Evolutionary conservation across 2,888 invertebrate species (phyloP).

Genomic region (Teleiodes luculella): DNA sequence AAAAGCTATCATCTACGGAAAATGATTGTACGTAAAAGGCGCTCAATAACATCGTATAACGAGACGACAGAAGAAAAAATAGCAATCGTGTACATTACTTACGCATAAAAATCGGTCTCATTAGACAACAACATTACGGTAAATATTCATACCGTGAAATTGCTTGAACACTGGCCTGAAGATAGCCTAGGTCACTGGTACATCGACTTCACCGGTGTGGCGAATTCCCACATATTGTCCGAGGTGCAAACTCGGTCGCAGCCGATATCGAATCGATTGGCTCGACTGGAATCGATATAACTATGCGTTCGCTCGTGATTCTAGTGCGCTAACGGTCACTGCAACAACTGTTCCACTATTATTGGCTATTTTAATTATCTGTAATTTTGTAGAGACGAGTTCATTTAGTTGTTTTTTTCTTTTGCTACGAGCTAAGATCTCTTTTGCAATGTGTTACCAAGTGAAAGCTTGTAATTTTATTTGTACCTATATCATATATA

Average conservation of each 20-base stretch:
- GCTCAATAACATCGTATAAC: no score
- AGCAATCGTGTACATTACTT: no score
- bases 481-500: no score
- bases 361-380: not conserved
- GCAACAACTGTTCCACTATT: not conserved
- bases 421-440: not conserved
- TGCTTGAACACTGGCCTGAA: not conserved
- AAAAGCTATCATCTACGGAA: no score
- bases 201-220: not conserved
- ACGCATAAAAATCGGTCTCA: no score
- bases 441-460: not conserved
- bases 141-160: not conserved
- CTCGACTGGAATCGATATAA: not conserved
- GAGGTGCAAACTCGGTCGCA: not conserved
- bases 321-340: not conserved
- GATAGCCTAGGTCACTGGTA: constrained; percentile 3
- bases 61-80: no score
- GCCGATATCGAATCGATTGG: not conserved
- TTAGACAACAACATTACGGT: not conserved
- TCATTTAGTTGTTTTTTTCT: not conserved
- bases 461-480: no score
- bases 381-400: constrained; percentile 4
- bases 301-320: not conserved
- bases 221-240: not conserved
- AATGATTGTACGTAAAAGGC: no score